phyloP scores from a whole-genome alignment of 2,797 vertebrate genomes.

The Galagoides demidoff region DNA sequence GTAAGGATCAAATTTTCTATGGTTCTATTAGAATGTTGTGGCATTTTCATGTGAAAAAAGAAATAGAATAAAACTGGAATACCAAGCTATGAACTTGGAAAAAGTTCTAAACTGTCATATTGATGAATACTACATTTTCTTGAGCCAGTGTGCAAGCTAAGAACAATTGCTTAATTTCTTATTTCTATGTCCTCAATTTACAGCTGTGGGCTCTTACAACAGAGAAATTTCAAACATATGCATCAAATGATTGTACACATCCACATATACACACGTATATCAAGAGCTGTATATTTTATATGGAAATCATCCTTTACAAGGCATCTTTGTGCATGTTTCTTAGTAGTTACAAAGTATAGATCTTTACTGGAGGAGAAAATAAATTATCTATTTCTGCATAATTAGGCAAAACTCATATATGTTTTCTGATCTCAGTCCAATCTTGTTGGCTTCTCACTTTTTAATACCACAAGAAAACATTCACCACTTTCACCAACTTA shows the following conservation, averaged over 20 bases:
- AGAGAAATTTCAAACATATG: constrained; percentile 71
- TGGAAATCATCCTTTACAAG: constrained; percentile 42
- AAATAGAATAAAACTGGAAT: constrained; percentile 56
- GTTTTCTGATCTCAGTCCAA: constrained; percentile 27
- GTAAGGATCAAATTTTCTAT: background rate
- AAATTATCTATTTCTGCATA: constrained; percentile 44
- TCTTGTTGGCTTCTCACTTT: constrained; percentile 2
- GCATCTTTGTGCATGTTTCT: constrained; percentile 16
- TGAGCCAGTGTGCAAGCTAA: constrained; percentile 52
- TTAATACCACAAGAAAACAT: constrained; percentile 1
- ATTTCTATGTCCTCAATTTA: constrained; percentile 65
- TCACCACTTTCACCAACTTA: background rate
- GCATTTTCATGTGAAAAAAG: constrained; percentile 54
- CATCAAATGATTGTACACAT: constrained; percentile 54
- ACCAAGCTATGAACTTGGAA: constrained; percentile 59
- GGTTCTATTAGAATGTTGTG: constrained; percentile 14
- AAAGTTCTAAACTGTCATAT: constrained; percentile 33
- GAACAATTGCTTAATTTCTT: constrained; percentile 71
- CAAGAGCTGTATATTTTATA: background rate
- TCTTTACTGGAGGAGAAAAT: constrained; percentile 35
- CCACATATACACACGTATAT: background rate
- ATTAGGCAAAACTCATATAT: constrained; percentile 14
- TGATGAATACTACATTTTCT: constrained; percentile 69
- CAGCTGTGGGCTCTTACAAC: constrained; percentile 62
- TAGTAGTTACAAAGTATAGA: constrained; percentile 51